Percentiles rank a stretch among this genome's conserved stretches.
Evolutionary conservation across 37 sponge, comb jelly and placozoan genomes (phyloP).

Genomic region (Crambe crambe): DNA sequence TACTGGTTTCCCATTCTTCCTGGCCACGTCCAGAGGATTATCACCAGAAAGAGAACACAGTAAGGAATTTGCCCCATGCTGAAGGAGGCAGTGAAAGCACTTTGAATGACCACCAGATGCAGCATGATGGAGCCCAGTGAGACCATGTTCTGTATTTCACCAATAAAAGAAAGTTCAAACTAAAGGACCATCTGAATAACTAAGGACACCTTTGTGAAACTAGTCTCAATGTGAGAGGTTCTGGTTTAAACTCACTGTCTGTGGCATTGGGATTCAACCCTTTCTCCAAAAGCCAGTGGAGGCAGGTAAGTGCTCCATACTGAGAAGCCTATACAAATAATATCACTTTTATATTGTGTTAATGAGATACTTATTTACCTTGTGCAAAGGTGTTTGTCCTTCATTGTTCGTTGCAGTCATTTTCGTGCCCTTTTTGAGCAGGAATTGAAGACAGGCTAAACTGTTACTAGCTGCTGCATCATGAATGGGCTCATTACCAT

Average conservation of each 20-base stretch:
- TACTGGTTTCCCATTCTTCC: slow-evolving; percentile 51
- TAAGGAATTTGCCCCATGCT: slow-evolving; percentile 52
- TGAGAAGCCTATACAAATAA: slow-evolving; percentile 60
- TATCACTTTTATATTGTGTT: neutral
- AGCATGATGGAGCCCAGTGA: slow-evolving; percentile 62
- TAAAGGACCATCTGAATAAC: too few relatives aligned
- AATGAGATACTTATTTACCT: slow-evolving; percentile 15
- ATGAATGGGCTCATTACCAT: slow-evolving; percentile 65
- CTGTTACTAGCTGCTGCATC: slow-evolving; percentile 45
- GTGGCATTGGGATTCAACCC: slow-evolving; percentile 25
- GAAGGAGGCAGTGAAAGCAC: slow-evolving; percentile 67
- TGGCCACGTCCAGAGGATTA: slow-evolving; percentile 51
- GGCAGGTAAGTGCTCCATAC: slow-evolving; percentile 34
- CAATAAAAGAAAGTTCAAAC: too few relatives aligned
- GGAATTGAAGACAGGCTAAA: slow-evolving; percentile 58
- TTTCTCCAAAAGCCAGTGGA: slow-evolving; percentile 74
- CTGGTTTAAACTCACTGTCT: slow-evolving; percentile 55
- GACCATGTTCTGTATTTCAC: slow-evolving; percentile 29
- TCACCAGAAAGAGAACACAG: slow-evolving; percentile 17
- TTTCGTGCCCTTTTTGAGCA: slow-evolving; percentile 49
- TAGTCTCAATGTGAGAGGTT: too few relatives aligned
- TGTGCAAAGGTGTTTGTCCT: slow-evolving; percentile 62
- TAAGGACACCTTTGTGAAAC: too few relatives aligned
- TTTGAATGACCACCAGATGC: slow-evolving; percentile 62
- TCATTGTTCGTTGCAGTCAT: slow-evolving; percentile 22